A percentile compares a stretch with the other conserved stretches of the same genome.
phyloP scores from a whole-genome alignment of 2,113 vertebrate genomes.

The Trogon surrucura region DNA sequence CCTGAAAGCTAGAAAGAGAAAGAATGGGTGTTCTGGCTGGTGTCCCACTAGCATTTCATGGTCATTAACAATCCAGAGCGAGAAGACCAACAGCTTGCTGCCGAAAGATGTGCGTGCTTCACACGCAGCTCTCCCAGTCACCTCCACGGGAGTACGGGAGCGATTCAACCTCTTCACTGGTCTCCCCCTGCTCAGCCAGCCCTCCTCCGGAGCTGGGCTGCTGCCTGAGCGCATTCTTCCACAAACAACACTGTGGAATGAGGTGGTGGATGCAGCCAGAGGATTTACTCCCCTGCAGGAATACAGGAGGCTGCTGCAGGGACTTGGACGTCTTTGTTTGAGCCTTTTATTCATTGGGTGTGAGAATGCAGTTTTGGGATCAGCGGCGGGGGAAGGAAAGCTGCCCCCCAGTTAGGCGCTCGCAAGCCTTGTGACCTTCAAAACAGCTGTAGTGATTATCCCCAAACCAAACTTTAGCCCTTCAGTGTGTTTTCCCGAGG shows the following conservation, averaged over 20 bases:
- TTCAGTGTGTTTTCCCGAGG: neutral
- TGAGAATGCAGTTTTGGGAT: slow-evolving; percentile 25
- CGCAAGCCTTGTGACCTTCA: neutral
- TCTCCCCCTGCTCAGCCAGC: neutral
- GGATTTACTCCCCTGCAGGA: slow-evolving; percentile 19
- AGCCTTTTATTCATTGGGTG: neutral
- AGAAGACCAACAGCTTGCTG: neutral
- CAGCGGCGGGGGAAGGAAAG: neutral
- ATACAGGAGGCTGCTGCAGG: neutral
- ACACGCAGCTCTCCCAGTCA: neutral
- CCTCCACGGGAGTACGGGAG: neutral
- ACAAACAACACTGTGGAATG: neutral
- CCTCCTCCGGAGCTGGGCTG: neutral
- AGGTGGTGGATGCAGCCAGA: neutral
- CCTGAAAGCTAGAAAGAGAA: slow-evolving; percentile 15
- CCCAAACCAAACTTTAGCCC: neutral
- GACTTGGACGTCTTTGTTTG: neutral
- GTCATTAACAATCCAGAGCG: slow-evolving; percentile 41
- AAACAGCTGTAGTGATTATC: neutral
- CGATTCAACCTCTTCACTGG: neutral
- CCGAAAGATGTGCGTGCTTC: slow-evolving; percentile 8
- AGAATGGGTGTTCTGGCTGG: neutral
- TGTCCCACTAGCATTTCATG: neutral
- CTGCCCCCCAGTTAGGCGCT: neutral
- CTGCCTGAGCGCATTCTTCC: neutral